Base-by-base conservation (phyloP, 2,113 vertebrate genomes). In the Drymodes brunneopygia region DNA sequence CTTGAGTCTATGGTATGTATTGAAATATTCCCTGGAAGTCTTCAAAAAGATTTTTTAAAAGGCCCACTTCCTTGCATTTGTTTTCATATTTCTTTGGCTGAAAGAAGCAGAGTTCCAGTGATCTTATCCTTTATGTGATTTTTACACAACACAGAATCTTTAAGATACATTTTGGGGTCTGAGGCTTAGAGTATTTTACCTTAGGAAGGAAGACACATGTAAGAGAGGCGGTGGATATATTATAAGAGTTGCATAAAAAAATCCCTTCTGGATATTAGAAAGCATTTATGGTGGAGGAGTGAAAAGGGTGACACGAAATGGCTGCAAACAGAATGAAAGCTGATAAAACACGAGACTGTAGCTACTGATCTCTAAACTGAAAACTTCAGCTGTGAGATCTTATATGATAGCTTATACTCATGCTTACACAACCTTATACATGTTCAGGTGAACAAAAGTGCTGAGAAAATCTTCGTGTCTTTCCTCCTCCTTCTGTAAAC, bases 1-100 rank as follows among this genome's bases (percentile, higher is more conserved):
- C 1, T 1, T 16, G 12, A 47, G 11, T 40, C 12, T 60, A 25
- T 31, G 27, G 4, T 3, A 6, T 10, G 5, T 31, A 35, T 29
- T 24, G 24, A 67, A 72, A 65, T 54, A 71, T 16, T 47, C 10
- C 7, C 22, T 69, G 25, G 14, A 11, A 3, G 0, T 38, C 31
- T 79, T 72, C 12, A 38, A 29, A 62, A 71, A 28, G 12, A 21
- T 16, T 20, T 54, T 54, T 62, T 66, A 28, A 28, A 87, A 54
- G 21, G 48, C 4, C 9, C 33, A 42, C 6, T 47, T 66, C 3
- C 8, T 35, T 3, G 1, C 20, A 10, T 67, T 86, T 73, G 20
- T 70, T 66, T 74, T 88, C 4, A 0, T 54, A 23, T 74, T 81
- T 71, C 23, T 60, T 82, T 35, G 42, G 54, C 31, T 50, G 21